These are phyloP conservation scores for Andrena haemorrhoa DNA, from an alignment of 2,888 invertebrate species.

Conservation along the genomic window DNA sequence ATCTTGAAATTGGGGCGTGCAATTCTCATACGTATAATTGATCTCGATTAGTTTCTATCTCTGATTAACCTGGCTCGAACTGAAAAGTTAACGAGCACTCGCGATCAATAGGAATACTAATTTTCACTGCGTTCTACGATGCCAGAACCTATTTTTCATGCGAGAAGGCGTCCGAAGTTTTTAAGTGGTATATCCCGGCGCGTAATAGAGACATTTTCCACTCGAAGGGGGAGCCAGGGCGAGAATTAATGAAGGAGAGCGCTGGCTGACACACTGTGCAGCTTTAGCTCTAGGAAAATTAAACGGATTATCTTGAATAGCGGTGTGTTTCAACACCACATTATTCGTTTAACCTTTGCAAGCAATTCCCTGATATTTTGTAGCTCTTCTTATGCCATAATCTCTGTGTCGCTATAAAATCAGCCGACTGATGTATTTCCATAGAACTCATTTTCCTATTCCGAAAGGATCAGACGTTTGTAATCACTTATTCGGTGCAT, in stretches of 20 bases:
- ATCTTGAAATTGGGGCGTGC: no score
- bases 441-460: not conserved
- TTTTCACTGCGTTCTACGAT: not conserved
- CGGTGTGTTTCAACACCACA: conserved; percentile 3
- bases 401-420: conserved; percentile 4
- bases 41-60: no score
- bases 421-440: not conserved
- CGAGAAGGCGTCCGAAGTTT: conserved; percentile 11
- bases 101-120: not conserved
- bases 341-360: not conserved
- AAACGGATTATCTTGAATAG: conserved; percentile 13
- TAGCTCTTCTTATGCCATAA: not conserved
- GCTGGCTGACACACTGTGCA: conserved; percentile 2
- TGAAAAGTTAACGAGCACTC: not conserved
- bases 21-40: no score
- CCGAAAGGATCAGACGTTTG: not conserved
- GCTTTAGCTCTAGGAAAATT: conserved; percentile 26
- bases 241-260: conserved; percentile 31
- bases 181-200: not conserved
- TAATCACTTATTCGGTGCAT: not conserved
- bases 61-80: not conserved
- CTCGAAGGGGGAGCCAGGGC: conserved; percentile 14
- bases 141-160: not conserved
- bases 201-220: conserved; percentile 32
- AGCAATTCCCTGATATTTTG: conserved; percentile 1